These are phyloP conservation scores for Ametastegia equiseti DNA, from an alignment of 2,888 invertebrate species.

Conservation along the genomic window DNA sequence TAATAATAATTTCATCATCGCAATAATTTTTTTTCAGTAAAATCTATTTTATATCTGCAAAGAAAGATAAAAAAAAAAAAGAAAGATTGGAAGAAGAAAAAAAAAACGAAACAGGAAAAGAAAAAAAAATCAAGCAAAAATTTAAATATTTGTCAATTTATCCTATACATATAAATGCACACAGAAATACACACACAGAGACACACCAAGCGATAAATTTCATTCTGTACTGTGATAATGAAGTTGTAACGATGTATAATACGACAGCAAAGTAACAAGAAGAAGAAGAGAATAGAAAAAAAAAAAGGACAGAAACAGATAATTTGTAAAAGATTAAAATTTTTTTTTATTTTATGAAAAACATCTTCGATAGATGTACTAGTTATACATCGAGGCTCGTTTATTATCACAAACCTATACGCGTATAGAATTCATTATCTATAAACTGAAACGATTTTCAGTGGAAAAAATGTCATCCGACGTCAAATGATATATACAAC, in stretches of 20 bases:
- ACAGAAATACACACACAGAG: not conserved
- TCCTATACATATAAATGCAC: slow-evolving; percentile 48
- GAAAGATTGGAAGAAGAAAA: not conserved
- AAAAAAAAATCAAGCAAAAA: not conserved
- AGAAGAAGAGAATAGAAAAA: not conserved
- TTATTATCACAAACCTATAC: too few species aligned
- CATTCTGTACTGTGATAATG: not conserved
- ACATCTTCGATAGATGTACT: not conserved
- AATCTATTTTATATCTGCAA: slow-evolving; percentile 53
- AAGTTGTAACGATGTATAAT: not conserved
- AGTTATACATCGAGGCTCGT: not conserved
- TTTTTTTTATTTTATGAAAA: not conserved
- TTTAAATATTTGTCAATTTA: slow-evolving; percentile 63
- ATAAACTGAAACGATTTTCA: not conserved
- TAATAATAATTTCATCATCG: slow-evolving; percentile 20
- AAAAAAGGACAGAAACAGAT: too few species aligned
- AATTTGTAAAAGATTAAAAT: not conserved
- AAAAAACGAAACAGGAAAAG: not conserved
- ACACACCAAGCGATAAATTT: slow-evolving; percentile 35
- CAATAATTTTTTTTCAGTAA: slow-evolving; percentile 48
- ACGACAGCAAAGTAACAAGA: not conserved
- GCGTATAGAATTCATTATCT: not conserved
- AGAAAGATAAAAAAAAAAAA: not conserved
- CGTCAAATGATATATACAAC: too few species aligned
- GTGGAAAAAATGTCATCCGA: too few species aligned